Conservation (phyloP, 2,113 vertebrate genomes). For the Hippocampus zosterae region DNA sequence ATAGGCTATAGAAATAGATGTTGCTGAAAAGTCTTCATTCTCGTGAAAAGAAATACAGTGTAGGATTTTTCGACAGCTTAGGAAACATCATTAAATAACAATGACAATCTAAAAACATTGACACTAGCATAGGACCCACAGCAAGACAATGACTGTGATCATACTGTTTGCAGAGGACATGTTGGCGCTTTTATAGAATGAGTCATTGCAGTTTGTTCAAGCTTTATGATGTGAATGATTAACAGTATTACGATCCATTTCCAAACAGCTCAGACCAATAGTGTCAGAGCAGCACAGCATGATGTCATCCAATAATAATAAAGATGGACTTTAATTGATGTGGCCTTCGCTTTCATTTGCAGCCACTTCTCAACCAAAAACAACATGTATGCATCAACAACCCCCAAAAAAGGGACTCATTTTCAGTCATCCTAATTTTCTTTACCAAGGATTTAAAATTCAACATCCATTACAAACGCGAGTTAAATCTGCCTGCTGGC, state of each 20-base stretch:
- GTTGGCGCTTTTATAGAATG: background rate
- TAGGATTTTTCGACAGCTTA: background rate
- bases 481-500: constrained; percentile 22
- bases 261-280: background rate
- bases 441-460: constrained; percentile 46
- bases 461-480: constrained; percentile 40
- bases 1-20: too few species aligned
- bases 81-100: background rate
- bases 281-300: constrained; percentile 22
- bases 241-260: background rate
- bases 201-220: background rate
- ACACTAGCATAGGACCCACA: background rate
- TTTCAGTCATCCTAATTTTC: constrained; percentile 56
- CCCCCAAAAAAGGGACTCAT: constrained; percentile 28
- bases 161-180: background rate
- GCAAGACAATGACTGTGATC: background rate
- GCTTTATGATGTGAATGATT: background rate
- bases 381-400: constrained; percentile 14
- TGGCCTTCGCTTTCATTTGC: constrained; percentile 39
- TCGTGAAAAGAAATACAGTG: background rate
- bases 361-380: constrained; percentile 39
- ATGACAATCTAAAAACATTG: background rate
- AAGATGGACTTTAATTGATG: constrained; percentile 30
- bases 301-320: constrained; percentile 32
- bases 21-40: background rate